Evolutionary conservation across 1,140 invertebrate genomes (phyloP).

Genomic region (Drosophila insularis): DNA sequence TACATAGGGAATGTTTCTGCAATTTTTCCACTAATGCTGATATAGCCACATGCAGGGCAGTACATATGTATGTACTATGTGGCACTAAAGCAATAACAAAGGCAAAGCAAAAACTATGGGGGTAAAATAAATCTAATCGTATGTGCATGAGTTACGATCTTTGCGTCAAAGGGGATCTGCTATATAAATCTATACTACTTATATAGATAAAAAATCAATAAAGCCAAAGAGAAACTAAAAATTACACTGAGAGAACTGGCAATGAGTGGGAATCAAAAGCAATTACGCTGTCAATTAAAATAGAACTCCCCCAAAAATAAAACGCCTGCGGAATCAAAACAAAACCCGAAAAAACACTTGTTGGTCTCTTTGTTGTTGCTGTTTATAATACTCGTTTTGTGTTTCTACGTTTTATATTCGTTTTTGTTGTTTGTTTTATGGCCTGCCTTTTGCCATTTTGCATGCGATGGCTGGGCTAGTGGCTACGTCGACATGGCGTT

Average conservation of each 20-base stretch:
- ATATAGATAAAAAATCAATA: conserved; percentile 16
- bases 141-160: conserved; percentile 9
- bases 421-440: conserved; percentile 52
- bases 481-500: conserved; percentile 35
- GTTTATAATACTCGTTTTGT: neutral
- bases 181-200: conserved; percentile 13
- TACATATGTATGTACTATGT: no score
- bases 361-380: neutral
- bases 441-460: conserved; percentile 64
- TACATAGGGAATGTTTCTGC: neutral
- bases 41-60: neutral
- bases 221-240: conserved; percentile 6
- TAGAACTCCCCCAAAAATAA: conserved; percentile 2
- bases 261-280: conserved; percentile 8
- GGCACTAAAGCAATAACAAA: neutral
- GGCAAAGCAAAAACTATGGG: neutral
- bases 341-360: conserved; percentile 37
- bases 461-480: conserved; percentile 49
- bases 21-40: neutral
- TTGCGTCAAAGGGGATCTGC: conserved; percentile 5
- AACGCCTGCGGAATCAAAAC: conserved; percentile 58
- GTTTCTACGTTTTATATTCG: neutral
- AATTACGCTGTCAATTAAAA: conserved; percentile 7
- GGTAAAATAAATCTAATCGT: conserved; percentile 14
- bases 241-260: conserved; percentile 10